These are phyloP conservation scores for Agonopterix arenella DNA, from an alignment of 2,888 invertebrate species.

Conservation along the genomic window DNA sequence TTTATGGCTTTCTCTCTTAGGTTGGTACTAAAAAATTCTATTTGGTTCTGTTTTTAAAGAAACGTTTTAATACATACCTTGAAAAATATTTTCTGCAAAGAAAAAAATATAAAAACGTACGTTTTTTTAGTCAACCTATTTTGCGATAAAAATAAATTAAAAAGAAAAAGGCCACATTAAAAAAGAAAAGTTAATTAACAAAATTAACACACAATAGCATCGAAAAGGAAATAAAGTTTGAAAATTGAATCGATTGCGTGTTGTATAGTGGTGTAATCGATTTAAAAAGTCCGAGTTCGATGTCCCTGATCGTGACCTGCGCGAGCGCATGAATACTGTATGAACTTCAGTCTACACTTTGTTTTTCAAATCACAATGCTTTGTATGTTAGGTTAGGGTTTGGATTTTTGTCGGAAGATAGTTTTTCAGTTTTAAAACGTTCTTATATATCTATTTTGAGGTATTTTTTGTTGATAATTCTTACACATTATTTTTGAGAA, in stretches of 20 bases:
- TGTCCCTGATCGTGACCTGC: constrained; percentile 71
- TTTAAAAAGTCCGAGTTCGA: constrained; percentile 66
- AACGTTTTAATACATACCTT: too few species aligned
- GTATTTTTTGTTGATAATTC: too few species aligned
- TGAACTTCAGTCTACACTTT: constrained; percentile 39
- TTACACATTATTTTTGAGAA: too few species aligned
- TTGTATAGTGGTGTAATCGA: constrained; percentile 10
- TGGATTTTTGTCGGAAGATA: too few species aligned
- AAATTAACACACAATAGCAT: constrained; percentile 15
- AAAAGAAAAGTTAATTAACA: constrained; percentile 5
- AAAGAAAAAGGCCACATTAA: background rate
- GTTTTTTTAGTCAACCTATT: too few species aligned
- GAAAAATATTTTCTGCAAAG: too few species aligned
- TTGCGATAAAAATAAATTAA: too few species aligned
- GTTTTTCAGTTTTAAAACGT: too few species aligned
- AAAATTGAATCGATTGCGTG: constrained; percentile 42
- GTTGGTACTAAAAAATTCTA: background rate
- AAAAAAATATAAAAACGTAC: too few species aligned
- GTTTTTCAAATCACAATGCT: constrained; percentile 15
- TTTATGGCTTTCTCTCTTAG: constrained; percentile 19
- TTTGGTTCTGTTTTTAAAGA: background rate
- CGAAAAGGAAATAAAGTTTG: constrained; percentile 34
- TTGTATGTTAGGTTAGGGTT: background rate
- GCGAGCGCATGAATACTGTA: constrained; percentile 63
- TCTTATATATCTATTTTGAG: too few species aligned